Evolutionary conservation across 2,797 vertebrate genomes (phyloP), one percentile per base, ranked within the genome.

Genomic region (Coluber constrictor): DNA sequence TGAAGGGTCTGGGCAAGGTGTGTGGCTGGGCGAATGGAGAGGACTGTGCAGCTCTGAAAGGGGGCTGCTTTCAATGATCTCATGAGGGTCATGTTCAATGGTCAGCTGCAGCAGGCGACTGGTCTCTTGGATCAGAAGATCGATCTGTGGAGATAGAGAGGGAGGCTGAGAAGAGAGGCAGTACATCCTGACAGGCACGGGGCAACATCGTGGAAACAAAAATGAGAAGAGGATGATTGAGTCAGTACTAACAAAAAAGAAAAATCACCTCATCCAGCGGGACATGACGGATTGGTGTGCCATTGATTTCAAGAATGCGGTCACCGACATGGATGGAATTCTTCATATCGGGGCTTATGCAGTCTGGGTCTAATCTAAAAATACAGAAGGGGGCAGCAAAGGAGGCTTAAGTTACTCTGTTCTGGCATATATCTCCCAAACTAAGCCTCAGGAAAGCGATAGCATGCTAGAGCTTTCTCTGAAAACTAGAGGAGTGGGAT

Each of bases 281-380:
- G 90, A 99, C 99, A 0, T 99, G 99, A 93, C 98, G 98, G 15
- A 99, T 99, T 20, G 99, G 99, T 0, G 99, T 99, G 93, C 99
- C 99, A 0, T 99, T 99, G 97, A 99, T 99, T 96, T 99, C 99
- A 83, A 99, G 98, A 97, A 99, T 99, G 93, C 98, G 97, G 95
- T 99, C 99, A 2, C 99, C 99, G 0, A 99, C 98, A 0, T 99
- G 99, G 97, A 99, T 99, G 93, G 99, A 98, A 96, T 98, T 99
- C 97, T 99, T 99, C 97, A 99, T 98, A 93, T 99, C 99, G 0
- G 99, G 99, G 94, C 99, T 99, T 97, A 99, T 98, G 97, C 98
- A 98, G 95, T 98, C 98, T 0, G 98, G 93, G 95, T 99, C 98
- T 96, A 99, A 98, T 93, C 99, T 99, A 95, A n/a, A 94, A 89